Percentiles rank a stretch among this genome's conserved stretches.
Evolutionary conservation across 2,797 vertebrate genomes (phyloP).

Genomic region (Acipenser ruthenus): DNA sequence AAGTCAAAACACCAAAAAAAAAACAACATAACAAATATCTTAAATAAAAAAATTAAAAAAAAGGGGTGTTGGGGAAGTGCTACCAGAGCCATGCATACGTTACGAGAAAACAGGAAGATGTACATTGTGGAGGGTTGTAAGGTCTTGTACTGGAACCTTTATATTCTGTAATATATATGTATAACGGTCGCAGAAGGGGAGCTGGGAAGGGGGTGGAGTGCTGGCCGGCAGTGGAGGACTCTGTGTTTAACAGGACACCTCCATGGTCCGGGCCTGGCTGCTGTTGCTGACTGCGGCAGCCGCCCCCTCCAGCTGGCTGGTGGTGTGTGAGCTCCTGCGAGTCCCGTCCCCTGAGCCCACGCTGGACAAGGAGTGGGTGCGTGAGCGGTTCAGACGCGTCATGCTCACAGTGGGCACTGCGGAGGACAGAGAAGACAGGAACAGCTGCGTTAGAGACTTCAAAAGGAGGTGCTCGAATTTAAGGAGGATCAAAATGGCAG

Average conservation of each 20-base stretch:
- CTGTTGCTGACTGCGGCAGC: slow-evolving; percentile 49
- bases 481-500: neutral
- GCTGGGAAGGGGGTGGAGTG: slow-evolving; percentile 21
- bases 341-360: slow-evolving; percentile 69
- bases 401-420: slow-evolving; percentile 85
- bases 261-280: slow-evolving; percentile 66
- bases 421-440: slow-evolving; percentile 29
- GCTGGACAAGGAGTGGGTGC: slow-evolving; percentile 83
- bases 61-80: slow-evolving; percentile 2
- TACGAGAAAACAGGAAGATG: slow-evolving; percentile 13
- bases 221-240: neutral
- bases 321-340: slow-evolving; percentile 66
- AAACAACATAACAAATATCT: neutral
- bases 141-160: neutral
- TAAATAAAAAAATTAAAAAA: neutral
- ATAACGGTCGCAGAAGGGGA: slow-evolving; percentile 14
- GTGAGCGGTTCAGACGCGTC: slow-evolving; percentile 81
- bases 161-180: too few relatives aligned
- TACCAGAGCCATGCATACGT: slow-evolving; percentile 24
- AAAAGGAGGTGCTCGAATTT: neutral
- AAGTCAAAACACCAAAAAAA: slow-evolving; percentile 20
- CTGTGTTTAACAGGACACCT: slow-evolving; percentile 70
- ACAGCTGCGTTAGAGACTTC: slow-evolving; percentile 6
- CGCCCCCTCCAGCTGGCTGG: slow-evolving; percentile 59
- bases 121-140: slow-evolving; percentile 2